phyloP scores from a whole-genome alignment of 2,113 vertebrate genomes.

The Carassius gibelio region DNA sequence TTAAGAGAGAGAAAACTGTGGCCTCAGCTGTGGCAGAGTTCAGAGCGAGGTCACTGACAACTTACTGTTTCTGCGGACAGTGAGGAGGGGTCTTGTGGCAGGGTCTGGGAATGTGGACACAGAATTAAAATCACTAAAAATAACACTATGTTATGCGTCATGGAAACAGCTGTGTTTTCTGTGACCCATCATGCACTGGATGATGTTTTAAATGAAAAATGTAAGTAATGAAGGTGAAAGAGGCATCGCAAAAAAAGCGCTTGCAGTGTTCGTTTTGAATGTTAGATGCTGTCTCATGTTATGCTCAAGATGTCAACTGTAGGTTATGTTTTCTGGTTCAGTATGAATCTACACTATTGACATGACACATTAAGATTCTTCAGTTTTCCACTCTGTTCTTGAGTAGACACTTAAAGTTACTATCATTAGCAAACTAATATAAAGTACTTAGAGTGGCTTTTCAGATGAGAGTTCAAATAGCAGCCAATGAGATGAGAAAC shows the following conservation, averaged over 20 bases:
- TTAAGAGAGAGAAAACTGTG: slow-evolving; percentile 1
- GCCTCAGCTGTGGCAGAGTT: neutral
- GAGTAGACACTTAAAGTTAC: neutral
- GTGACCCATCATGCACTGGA: neutral
- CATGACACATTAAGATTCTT: neutral
- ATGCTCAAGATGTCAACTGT: neutral
- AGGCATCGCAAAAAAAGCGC: neutral
- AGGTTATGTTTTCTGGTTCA: neutral
- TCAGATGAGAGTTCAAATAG: neutral
- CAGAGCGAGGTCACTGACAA: slow-evolving; percentile 22
- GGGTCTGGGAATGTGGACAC: slow-evolving; percentile 57
- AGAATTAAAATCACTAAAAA: slow-evolving; percentile 47
- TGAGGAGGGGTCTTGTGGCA: slow-evolving; percentile 53
- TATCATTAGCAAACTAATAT: neutral
- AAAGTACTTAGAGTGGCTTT: neutral
- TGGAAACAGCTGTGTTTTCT: neutral
- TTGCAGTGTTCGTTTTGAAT: neutral
- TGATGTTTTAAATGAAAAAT: neutral
- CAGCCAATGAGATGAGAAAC: slow-evolving; percentile 23
- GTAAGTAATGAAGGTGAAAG: neutral
- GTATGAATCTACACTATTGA: neutral
- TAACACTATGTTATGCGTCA: neutral
- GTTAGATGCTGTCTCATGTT: slow-evolving; percentile 3
- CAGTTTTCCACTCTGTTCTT: neutral
- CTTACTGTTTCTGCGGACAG: slow-evolving; percentile 55